Evolutionary conservation across 2,888 invertebrate species (phyloP), one percentile per base, ranked within the genome.

Genomic region (Crossocerus cetratus): DNA sequence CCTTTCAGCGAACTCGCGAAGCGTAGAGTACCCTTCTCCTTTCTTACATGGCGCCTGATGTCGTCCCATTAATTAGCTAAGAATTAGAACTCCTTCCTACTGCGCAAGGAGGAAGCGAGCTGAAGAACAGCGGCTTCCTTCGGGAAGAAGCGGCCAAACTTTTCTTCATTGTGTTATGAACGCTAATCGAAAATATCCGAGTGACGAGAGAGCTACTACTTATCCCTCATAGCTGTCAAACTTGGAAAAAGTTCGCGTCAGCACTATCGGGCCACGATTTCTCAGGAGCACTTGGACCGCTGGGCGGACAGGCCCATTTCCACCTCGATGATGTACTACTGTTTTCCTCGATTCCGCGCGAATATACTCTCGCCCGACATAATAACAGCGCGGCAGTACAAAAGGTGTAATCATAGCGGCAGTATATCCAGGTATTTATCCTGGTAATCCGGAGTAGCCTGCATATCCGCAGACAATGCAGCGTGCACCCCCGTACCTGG

Each of bases 11-110:
- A 85, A 84, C 85, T 85, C 83, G 84, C 82, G 69, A 81, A 80
- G 73, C 78, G 76, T 32, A 32, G 81, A 81, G 79, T 80, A 78
- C 83, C 83, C 80, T 81, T 82, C 78, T 80, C 77, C 81, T 83
- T 84, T 85, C 85, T 84, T 82, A 82, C 77, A 77, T 81, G 80
- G 78, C 72, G 76, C 76, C 78, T 64, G 77, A 76, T 74, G 81
- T 78, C 78, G 74, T 74, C 79, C 79, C 86, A 88, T 88, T 87
- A 87, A 88, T 88, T 86, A 87, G 84, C 78, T 77, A 78, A 70
- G 81, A 87, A 87, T 86, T 84, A 84, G 82, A 85, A 79, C 49
- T 79, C 77, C 73, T 74, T 67, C 59, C 64, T 45, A 56, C 23
- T 62, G 18, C 58, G 14, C 63, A 2, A 56, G 13, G 14, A 67